Conservation (phyloP, 2,797 vertebrate genomes). For the Pelobates cultripes region DNA sequence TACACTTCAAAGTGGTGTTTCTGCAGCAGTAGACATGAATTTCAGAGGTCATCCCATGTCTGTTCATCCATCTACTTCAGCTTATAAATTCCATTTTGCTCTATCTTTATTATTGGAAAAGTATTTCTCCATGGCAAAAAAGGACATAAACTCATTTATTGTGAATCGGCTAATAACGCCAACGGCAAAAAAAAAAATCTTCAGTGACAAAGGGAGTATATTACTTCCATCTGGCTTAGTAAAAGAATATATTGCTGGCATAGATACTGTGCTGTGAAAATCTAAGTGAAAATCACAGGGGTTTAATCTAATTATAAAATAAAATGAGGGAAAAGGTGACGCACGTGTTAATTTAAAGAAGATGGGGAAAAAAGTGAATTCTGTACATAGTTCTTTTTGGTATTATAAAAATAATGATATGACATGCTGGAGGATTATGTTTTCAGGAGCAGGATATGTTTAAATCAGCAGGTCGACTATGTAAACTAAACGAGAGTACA, state of each 20-base stretch:
- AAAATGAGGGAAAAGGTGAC: conserved; percentile 35
- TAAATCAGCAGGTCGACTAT: not conserved
- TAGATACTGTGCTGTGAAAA: conserved; percentile 39
- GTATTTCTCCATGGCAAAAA: conserved; percentile 26
- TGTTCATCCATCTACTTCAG: conserved; percentile 20
- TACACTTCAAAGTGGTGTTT: conserved; percentile 58
- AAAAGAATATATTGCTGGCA: conserved; percentile 42
- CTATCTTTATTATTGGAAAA: conserved; percentile 19
- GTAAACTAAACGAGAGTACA: conserved; percentile 1
- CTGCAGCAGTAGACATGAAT: conserved; percentile 55
- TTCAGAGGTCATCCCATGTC: conserved; percentile 54
- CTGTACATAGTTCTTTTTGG: conserved; percentile 11
- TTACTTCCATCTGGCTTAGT: conserved; percentile 48
- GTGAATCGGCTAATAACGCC: not conserved
- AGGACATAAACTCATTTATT: conserved; percentile 35
- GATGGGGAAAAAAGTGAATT: conserved; percentile 30
- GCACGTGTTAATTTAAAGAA: conserved; percentile 34
- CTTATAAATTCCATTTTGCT: conserved; percentile 45
- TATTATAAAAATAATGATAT: conserved; percentile 28
- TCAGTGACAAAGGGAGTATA: conserved; percentile 48
- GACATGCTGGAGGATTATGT: conserved; percentile 3
- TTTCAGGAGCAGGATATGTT: conserved; percentile 9
- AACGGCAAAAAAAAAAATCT: conserved; percentile 47
- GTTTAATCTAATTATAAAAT: conserved; percentile 51
- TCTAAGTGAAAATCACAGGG: conserved; percentile 47